Percentiles rank a stretch among this genome's conserved stretches.
Evolutionary conservation across 2,888 invertebrate species (phyloP).

Genomic region (Catonia carolina): DNA sequence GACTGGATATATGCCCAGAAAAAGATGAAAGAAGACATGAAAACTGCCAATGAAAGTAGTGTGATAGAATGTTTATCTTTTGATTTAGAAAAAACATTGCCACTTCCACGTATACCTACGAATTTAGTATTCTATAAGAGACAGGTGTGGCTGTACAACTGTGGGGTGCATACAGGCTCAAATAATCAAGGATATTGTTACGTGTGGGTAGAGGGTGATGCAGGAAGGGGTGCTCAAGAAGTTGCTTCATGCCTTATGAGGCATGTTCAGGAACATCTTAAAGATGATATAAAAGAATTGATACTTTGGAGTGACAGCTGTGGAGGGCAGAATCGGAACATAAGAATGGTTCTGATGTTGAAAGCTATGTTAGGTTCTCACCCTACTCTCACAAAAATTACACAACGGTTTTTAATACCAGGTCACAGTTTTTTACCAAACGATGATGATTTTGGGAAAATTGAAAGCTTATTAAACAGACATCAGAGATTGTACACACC

Average conservation of each 20-base stretch:
- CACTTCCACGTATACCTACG: conserved; percentile 33
- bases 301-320: conserved; percentile 32
- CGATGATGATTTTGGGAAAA: too few species aligned
- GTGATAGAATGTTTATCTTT: conserved; percentile 24
- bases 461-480: conserved; percentile 28
- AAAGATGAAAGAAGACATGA: conserved; percentile 7
- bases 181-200: conserved; percentile 33
- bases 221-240: conserved; percentile 36
- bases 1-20: not conserved
- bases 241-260: conserved; percentile 33
- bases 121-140: conserved; percentile 35
- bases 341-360: conserved; percentile 30
- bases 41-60: not conserved
- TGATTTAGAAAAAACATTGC: conserved; percentile 35
- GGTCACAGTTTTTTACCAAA: conserved; percentile 31
- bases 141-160: conserved; percentile 36
- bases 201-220: conserved; percentile 34
- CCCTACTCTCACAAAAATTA: conserved; percentile 24
- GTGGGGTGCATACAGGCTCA: conserved; percentile 31
- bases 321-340: conserved; percentile 33
- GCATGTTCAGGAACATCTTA: conserved; percentile 26
- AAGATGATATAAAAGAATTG: conserved; percentile 24
- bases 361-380: conserved; percentile 24
- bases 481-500: conserved; percentile 25
- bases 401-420: conserved; percentile 25